Evolutionary conservation across 2,888 invertebrate genomes (phyloP).

Genomic region (Mythimna ferrago): DNA sequence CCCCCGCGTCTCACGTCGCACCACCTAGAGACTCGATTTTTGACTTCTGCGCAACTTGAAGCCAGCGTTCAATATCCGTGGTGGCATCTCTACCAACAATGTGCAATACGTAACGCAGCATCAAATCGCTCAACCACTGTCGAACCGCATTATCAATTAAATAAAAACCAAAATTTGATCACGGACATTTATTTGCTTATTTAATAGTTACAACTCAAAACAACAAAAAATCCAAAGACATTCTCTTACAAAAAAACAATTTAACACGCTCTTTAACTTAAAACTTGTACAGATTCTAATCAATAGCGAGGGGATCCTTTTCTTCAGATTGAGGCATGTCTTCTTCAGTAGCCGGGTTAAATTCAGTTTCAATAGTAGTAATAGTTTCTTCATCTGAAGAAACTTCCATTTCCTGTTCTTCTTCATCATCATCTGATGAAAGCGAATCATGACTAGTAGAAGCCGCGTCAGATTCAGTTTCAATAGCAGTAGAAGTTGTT

Average conservation of each 20-base stretch:
- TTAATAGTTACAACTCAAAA: not conserved
- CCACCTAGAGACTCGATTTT: no score
- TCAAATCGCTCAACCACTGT: no score
- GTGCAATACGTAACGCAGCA: no score
- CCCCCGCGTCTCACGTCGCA: no score
- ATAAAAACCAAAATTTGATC: not conserved
- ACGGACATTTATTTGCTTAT: constrained; percentile 6
- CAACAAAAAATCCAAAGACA: not conserved
- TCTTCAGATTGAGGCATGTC: not conserved
- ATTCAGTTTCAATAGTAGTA: not conserved
- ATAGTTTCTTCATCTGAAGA: no score
- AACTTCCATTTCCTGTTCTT: not conserved
- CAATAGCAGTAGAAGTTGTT: not conserved
- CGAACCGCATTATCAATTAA: not conserved
- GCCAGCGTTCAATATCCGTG: no score
- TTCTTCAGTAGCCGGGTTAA: constrained; percentile 6
- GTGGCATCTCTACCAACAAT: no score
- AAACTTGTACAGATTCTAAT: constrained; percentile 1
- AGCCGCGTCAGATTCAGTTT: not conserved
- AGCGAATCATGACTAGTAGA: not conserved
- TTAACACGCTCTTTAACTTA: not conserved
- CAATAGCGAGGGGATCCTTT: constrained; percentile 32
- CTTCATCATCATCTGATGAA: not conserved
- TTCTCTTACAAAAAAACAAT: not conserved
- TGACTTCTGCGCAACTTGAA: no score